Base-by-base conservation (phyloP, 2,797 vertebrate species). In the Hypotaenidia okinawae region DNA sequence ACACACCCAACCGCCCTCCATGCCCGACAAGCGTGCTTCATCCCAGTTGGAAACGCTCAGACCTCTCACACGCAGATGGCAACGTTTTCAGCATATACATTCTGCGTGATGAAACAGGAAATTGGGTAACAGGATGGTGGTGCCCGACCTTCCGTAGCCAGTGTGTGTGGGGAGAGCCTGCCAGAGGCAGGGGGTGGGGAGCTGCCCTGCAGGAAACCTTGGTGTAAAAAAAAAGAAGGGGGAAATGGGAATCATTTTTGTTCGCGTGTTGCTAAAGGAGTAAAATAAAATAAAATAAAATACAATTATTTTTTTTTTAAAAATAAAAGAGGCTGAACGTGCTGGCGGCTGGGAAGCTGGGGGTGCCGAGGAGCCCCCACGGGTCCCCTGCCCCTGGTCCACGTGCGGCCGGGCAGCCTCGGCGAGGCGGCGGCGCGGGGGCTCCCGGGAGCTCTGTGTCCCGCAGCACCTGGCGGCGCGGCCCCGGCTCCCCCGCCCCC, bases 81-180 rank as follows among this genome's bases (percentile, higher is more conserved):
- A 93, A 28, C 41, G 28, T 59, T 76, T 84, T 25, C 69, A 75
- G 14, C 13, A 21, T 30, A 64, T 22, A 77, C 27, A 32, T 91
- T 68, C 25, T 37, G 30, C 47, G 13, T 33, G 77, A 84, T 8
- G 79, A 43, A 93, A 93, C 86, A 84, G 84, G 84, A 95, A 93
- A 86, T 27, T 3, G 57, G 16, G 35, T 39, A 57, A 79, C 54
- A 11, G 3, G 28, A 24, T 24, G 35, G 35, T 39, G 58, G 45
- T 30, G 59, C 47, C 92, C 76, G 45, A 78, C n/a, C 70, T 87
- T 61, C 74, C 4, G 23, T 45, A 57, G 52, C 67, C 74, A 30
- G 79, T 86, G 69, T 69, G 39, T 55, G 11, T 6, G 43, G 43
- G 43, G 41, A 14, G 17, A 41, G 41, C 16, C 35, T 52, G 51